phyloP scores from a whole-genome alignment of 2,113 vertebrate species.

The Mobula hypostoma region DNA sequence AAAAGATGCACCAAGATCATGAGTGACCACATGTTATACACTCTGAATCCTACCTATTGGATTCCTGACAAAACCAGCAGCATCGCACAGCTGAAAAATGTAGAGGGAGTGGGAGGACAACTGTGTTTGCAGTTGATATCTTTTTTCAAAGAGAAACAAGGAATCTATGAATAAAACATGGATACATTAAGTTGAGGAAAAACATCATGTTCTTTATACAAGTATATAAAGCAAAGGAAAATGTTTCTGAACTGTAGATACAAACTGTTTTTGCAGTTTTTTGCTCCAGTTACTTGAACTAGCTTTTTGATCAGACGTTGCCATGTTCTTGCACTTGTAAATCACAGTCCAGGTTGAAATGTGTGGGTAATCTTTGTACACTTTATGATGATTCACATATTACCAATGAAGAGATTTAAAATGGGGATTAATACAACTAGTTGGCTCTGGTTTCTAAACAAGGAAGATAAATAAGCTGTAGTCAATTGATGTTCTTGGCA shows the following conservation, averaged over 20 bases:
- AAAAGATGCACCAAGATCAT: background rate
- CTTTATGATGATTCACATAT: background rate
- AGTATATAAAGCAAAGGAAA: no score
- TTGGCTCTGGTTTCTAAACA: background rate
- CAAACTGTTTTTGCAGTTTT: no score
- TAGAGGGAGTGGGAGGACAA: no score
- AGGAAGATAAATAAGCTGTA: background rate
- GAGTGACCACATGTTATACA: background rate
- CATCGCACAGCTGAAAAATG: background rate
- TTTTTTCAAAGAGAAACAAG: no score
- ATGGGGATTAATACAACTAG: background rate
- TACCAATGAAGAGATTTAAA: background rate
- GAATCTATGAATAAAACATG: no score
- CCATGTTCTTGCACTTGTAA: background rate
- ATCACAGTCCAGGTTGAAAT: background rate
- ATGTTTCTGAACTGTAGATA: no score
- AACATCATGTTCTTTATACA: no score
- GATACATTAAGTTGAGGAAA: no score
- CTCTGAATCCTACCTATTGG: background rate
- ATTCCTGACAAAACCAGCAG: background rate
- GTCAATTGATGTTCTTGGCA: constrained; percentile 11
- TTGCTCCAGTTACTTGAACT: no score
- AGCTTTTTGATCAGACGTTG: background rate
- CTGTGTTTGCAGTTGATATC: no score
- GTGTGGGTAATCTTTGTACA: background rate